Base-by-base conservation (phyloP, 2,113 vertebrate genomes). In the Heliornis fulica region DNA sequence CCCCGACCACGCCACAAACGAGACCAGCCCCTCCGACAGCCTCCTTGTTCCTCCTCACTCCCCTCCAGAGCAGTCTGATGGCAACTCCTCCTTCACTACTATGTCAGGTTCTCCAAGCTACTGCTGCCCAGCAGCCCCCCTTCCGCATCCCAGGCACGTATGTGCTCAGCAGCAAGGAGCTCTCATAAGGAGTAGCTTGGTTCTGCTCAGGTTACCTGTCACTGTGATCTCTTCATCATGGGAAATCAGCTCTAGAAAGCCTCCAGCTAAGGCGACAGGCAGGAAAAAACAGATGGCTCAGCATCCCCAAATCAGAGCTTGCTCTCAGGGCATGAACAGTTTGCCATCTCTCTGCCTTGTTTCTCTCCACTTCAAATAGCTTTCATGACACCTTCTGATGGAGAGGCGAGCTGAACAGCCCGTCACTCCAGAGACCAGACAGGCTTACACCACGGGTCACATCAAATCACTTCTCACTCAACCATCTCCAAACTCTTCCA, bases 181-280 rank as follows among this genome's bases (percentile, higher is more conserved):
- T 1, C n/a, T 41, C 38, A 66, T 46, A 83, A 45, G 1, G 2
- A 51, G 59, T 29, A 45, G 56, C 57, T 86, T 72, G 38, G 81
- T 70, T 83, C 83, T 71, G 45, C 83, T 94, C 0, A 0, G 23
- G 53, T 83, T 93, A 75, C n/a, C 46, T 0, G 6, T 83, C 94
- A 92, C 66, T 48, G 48, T 48, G 66, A 92, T 92, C 48, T 92
- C 70, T 59, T 92, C 61, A 63, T 91, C 54, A 5, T 4, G 9
- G 86, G 76, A 83, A 95, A 89, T 71, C 12, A 83, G 76, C 71
- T 20, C 64, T 36, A 72, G 53, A 28, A 80, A 89, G 76, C 89
- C 80, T 95, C 56, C 83, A 91, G 91, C 64, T 25, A 92, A 70
- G 66, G 80, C 83, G 74, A 71, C 83, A 77, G 54, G 48, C 83